Evolutionary conservation across 2,888 invertebrate genomes (phyloP).

Genomic region (Synanthedon formicaeformis): DNA sequence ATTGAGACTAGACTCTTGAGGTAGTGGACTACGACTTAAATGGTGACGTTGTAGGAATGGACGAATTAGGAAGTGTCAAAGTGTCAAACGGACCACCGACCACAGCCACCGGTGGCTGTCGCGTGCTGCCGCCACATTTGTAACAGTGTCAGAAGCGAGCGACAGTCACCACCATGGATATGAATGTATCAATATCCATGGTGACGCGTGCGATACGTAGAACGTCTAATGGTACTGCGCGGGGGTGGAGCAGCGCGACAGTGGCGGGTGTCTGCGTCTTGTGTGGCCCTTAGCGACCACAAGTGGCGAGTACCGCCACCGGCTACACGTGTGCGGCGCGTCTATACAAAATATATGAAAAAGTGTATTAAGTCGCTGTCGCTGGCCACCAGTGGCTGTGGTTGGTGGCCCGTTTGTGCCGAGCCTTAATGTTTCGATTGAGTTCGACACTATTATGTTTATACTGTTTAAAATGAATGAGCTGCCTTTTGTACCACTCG

Average conservation of each 20-base stretch:
- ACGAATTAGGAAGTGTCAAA: no score
- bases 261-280: neutral
- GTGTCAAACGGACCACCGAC: neutral
- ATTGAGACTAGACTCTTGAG: no score
- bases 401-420: neutral
- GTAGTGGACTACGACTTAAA: no score
- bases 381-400: neutral
- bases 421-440: neutral
- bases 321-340: no score
- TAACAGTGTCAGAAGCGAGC: neutral
- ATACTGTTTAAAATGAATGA: no score
- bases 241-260: neutral
- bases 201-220: no score
- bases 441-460: no score
- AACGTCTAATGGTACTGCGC: no score
- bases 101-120: conserved; percentile 4
- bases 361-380: neutral
- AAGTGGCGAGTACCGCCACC: neutral
- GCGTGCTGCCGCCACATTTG: conserved; percentile 9
- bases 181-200: no score
- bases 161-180: neutral
- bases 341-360: neutral
- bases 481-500: no score
- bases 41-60: no score
- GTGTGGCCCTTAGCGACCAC: neutral